Evolutionary conservation across 2,113 vertebrate species (phyloP), one percentile per base, ranked within the genome.

Genomic region (Malurus melanocephalus): DNA sequence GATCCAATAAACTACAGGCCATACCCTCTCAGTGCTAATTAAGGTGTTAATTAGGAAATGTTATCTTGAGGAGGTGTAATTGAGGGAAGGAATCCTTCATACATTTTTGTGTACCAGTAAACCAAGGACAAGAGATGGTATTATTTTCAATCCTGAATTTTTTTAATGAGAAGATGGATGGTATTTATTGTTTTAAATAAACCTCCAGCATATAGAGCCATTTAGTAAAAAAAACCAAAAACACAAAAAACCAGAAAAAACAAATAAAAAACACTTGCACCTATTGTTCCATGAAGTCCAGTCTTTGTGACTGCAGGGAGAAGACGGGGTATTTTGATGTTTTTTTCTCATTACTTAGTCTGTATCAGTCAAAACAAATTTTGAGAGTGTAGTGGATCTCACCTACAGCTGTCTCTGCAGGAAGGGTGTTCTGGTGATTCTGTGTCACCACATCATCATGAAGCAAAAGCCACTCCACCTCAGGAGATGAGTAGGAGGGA

Each of bases 41-140:
- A 95, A 95, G 74, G 92, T 94, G 84, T 95, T 95, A 95, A 95
- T 94, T 92, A 95, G 93, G 87, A 93, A 95, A 87, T 73, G 80
- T 85, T 95, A 90, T 90, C 78, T 94, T 81, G 74, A 93, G 61
- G 73, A 88, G 53, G 55, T 55, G 46, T 88, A 62, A n/a, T 79
- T 68, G 48, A 86, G 57, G 43, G 53, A 81, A 17, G 27, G 48
- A 86, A 84, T 79, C 30, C 17, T 86, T 90, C 57, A 81, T 56
- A 72, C 1, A 6, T 81, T 73, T 88, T 84, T 88, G 43, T 91
- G 21, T 65, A 91, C 6, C 6, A 16, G 49, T 64, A 80, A 85
- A 10, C 26, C 5, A 71, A 65, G 65, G 16, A 56, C 67, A 87
- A 89, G 66, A 69, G 27, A 46, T 53, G 14, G 43, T 17, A 51